Conservation (phyloP, 2,113 vertebrate genomes). For the Cyanistes caeruleus region DNA sequence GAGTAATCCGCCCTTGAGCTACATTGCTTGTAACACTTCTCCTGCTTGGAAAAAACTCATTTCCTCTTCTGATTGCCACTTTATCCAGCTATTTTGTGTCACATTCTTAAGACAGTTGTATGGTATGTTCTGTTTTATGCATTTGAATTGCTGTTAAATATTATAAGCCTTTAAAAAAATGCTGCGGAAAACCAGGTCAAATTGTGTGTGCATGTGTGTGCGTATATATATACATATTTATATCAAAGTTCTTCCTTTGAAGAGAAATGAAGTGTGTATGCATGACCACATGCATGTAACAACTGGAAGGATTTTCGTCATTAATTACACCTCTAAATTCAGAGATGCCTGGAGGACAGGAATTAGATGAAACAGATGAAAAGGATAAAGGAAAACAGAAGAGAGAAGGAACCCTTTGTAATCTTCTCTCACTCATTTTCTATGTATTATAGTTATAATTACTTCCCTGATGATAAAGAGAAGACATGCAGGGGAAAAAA, state of each 20-base stretch:
- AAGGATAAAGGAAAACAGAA: slow-evolving; percentile 37
- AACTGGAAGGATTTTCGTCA: slow-evolving; percentile 55
- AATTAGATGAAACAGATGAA: slow-evolving; percentile 51
- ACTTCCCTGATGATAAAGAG: slow-evolving; percentile 20
- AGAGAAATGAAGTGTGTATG: background rate
- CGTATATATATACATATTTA: background rate
- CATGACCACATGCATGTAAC: slow-evolving; percentile 38
- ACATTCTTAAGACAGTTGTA: slow-evolving; percentile 14
- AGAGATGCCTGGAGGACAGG: slow-evolving; percentile 50
- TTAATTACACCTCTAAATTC: slow-evolving; percentile 56
- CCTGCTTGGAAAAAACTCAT: slow-evolving; percentile 69
- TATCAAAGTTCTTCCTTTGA: slow-evolving; percentile 33
- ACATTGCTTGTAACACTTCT: slow-evolving; percentile 66
- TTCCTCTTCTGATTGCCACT: slow-evolving; percentile 73
- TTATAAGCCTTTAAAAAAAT: background rate
- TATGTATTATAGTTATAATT: slow-evolving; percentile 27
- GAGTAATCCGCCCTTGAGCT: slow-evolving; percentile 75
- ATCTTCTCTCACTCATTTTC: slow-evolving; percentile 16
- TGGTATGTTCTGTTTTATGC: background rate
- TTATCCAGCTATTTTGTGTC: slow-evolving; percentile 69
- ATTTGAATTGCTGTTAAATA: background rate
- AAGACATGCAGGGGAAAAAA: background rate
- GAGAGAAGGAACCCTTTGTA: slow-evolving; percentile 29
- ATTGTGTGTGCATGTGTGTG: background rate
- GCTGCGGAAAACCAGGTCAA: background rate